Base-by-base conservation (phyloP, 2,888 invertebrate genomes). In the Drosophila tripunctata region DNA sequence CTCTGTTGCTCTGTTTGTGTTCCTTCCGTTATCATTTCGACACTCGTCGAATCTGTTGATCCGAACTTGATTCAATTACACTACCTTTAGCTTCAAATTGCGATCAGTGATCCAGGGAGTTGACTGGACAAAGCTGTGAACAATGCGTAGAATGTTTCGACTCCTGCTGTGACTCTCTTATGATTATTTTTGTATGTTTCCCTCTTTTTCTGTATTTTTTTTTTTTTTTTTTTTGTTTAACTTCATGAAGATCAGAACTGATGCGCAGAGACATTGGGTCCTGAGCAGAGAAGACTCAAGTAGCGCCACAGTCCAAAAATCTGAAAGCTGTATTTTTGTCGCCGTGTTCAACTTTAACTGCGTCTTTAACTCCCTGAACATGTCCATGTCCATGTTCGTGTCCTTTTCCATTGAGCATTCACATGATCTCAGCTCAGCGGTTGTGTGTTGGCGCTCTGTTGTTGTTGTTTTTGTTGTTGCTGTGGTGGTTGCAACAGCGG, bases 121-220 rank as follows among this genome's bases (percentile, higher is more conserved):
- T 27, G 36, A 36, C 51, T 52, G 61, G 62, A 62, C 62, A 72
- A 55, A 72, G 73, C 72, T 72, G 73, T 73, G 73, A 72, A 72
- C 63, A 67, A 73, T 73, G 63, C 73, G 58, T 27, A 51, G 65
- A 75, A 75, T 55, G 50, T 48, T 51, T 27, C 48, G 45, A 41
- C 74, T 58, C 80, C 87, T 52, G 80, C 80, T 67, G 84, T 50
- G 86, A 17, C 12, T 12, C n/a, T n/a, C n/a, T n/a, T n/a, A n/a
- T n/a, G n/a, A n/a, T 5, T 38, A 21, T 35, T 33, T 24, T 12
- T 12, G 2, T 4, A 6, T 30, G n/a, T 12, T 7, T 40, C 7
- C 27, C 10, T 50, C 27, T 27, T 12, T 17, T 14, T 50, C n/a
- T 48, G 19, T 8, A 2, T 19, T 3, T 40, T 12, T 4, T 41